Percentiles rank a stretch among this genome's conserved stretches.
These are phyloP conservation scores for Eonycteris spelaea DNA, from an alignment of 2,113 vertebrate species.

Conservation along the genomic window DNA sequence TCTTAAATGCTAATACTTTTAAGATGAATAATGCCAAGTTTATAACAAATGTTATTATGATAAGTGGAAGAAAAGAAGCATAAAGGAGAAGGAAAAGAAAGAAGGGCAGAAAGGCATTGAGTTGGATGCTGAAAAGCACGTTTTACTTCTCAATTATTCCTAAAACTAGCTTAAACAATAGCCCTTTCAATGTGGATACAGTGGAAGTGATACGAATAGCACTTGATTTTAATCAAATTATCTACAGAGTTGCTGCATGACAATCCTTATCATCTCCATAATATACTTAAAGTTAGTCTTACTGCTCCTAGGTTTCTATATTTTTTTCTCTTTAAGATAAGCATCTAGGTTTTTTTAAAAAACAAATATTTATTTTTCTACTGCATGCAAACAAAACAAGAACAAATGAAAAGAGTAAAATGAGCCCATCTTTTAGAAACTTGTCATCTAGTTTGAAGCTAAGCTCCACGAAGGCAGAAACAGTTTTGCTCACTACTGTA, in stretches of 20 bases:
- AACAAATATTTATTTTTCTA: conserved; percentile 37
- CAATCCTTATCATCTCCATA: background rate
- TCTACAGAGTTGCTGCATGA: background rate
- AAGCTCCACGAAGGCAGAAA: background rate
- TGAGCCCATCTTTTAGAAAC: background rate
- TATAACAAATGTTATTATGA: background rate
- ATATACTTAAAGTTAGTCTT: background rate
- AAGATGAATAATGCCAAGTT: background rate
- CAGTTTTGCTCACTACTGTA: background rate
- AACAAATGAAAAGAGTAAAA: background rate
- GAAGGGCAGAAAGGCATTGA: background rate
- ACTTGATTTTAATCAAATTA: background rate
- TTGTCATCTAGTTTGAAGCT: background rate
- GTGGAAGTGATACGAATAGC: background rate
- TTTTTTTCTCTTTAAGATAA: background rate
- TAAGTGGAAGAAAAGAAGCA: background rate
- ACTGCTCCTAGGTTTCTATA: background rate
- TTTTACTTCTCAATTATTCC: background rate
- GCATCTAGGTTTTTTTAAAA: background rate
- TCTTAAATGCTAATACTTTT: background rate
- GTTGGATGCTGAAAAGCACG: background rate
- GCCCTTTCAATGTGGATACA: background rate
- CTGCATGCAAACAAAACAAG: background rate
- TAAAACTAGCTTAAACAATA: background rate
- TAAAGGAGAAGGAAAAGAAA: background rate